These are phyloP conservation scores for Ridgeia piscesae DNA, from an alignment of 1,140 invertebrate genomes.

Conservation along the genomic window DNA sequence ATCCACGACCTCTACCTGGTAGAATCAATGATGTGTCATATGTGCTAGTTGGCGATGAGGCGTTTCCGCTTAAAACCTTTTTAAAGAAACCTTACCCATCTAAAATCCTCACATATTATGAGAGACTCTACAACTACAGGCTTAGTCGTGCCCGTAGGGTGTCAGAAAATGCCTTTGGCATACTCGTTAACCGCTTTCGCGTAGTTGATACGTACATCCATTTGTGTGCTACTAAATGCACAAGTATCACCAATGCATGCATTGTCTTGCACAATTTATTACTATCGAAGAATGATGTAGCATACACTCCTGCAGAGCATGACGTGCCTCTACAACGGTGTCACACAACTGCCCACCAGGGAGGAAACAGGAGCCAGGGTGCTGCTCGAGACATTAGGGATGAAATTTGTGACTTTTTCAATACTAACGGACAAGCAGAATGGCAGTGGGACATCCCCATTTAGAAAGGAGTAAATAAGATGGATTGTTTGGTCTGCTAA, in stretches of 20 bases:
- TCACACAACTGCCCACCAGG: not conserved
- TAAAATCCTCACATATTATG: no score
- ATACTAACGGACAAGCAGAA: not conserved
- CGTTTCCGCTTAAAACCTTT: no score
- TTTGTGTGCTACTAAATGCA: not conserved
- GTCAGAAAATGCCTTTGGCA: not conserved
- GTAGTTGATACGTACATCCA: not conserved
- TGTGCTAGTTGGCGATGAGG: no score
- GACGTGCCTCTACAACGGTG: not conserved
- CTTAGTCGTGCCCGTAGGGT: no score
- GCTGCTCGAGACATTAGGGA: not conserved
- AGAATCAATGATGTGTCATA: no score
- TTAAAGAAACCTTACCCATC: no score
- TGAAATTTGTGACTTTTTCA: not conserved
- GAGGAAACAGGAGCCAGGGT: not conserved
- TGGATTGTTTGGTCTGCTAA: no score
- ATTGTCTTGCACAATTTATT: not conserved
- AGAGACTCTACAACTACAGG: no score
- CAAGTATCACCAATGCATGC: not conserved
- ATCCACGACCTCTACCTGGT: no score
- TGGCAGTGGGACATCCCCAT: not conserved
- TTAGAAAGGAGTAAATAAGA: not conserved
- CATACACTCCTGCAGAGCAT: not conserved
- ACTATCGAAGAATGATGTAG: not conserved
- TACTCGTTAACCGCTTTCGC: not conserved